These are phyloP conservation scores for Poecilia picta DNA, from an alignment of 2,797 vertebrate species.

Conservation along the genomic window DNA sequence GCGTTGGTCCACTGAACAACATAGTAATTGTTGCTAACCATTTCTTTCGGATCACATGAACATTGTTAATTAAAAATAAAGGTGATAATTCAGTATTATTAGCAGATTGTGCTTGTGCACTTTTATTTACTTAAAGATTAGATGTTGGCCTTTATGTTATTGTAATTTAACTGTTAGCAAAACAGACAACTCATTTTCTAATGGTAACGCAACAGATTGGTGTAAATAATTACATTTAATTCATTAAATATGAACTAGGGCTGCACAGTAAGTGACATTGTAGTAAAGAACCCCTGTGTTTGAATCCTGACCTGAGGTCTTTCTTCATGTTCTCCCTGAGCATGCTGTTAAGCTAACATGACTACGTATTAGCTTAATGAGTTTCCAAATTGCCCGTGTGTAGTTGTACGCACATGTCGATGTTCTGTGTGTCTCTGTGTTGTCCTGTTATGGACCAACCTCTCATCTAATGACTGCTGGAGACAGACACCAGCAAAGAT, in stretches of 20 bases:
- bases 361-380: not conserved
- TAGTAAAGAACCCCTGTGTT: not conserved
- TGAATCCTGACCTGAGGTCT: not conserved
- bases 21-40: not conserved
- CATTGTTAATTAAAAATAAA: not conserved
- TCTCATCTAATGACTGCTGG: not conserved
- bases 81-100: not conserved
- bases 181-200: not conserved
- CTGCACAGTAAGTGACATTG: not conserved
- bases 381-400: not conserved
- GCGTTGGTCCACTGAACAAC: not conserved
- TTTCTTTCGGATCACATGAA: not conserved
- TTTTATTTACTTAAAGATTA: not conserved
- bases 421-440: not conserved
- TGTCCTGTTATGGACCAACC: not conserved
- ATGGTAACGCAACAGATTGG: not conserved
- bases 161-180: not conserved
- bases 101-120: not conserved
- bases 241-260: not conserved
- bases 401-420: not conserved
- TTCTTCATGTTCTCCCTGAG: not conserved
- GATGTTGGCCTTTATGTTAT: not conserved
- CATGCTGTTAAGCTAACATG: not conserved
- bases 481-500: not conserved
- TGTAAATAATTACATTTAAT: not conserved